These are phyloP conservation scores for Cryptoprocta ferox DNA, from an alignment of 2,797 vertebrate species.

Conservation along the genomic window DNA sequence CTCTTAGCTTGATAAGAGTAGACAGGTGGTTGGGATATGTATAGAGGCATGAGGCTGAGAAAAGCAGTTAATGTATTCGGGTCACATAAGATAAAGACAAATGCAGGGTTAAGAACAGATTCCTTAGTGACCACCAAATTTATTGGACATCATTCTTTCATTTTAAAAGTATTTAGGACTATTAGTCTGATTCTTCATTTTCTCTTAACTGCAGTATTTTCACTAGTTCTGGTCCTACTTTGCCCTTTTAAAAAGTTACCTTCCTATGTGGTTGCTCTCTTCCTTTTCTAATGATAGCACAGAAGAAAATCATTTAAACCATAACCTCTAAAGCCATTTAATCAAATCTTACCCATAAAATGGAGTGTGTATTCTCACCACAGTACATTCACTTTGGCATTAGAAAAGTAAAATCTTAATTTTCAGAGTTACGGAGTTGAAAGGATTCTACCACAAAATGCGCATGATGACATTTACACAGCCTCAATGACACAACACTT, in stretches of 20 bases:
- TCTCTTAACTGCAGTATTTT: neutral
- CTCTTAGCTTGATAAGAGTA: neutral
- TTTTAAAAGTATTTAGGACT: neutral
- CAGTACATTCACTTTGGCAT: conserved; percentile 16
- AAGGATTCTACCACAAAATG: conserved; percentile 65
- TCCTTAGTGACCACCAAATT: neutral
- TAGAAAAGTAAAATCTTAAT: conserved; percentile 50
- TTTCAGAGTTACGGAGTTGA: conserved; percentile 60
- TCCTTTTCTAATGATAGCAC: conserved; percentile 38
- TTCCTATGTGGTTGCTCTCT: neutral
- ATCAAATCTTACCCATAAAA: conserved; percentile 30
- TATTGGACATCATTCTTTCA: neutral
- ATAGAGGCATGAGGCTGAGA: neutral
- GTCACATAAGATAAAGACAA: neutral
- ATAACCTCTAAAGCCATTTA: conserved; percentile 24
- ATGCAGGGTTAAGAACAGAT: neutral
- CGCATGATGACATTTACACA: conserved; percentile 74
- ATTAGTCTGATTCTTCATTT: neutral
- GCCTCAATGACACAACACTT: conserved; percentile 47
- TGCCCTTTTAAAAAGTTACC: neutral
- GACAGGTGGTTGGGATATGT: neutral
- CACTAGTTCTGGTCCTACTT: neutral
- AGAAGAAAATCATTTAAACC: conserved; percentile 39
- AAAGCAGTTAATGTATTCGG: neutral
- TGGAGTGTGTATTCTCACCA: neutral